Evolutionary conservation across 1,140 invertebrate genomes (phyloP).

Genomic region (Bombus affinis): DNA sequence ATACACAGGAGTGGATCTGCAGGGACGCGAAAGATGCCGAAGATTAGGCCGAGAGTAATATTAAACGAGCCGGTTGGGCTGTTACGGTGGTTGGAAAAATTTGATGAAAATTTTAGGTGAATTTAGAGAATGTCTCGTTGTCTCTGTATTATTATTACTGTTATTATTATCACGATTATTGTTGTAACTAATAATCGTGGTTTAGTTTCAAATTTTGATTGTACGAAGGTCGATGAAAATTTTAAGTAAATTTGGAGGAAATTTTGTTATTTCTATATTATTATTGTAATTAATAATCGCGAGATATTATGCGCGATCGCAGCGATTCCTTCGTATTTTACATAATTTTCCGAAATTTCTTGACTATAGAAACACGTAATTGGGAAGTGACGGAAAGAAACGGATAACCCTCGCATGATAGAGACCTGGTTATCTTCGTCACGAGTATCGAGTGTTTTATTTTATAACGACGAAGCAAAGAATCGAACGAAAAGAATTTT

Average conservation of each 20-base stretch:
- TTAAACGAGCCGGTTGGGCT: not conserved
- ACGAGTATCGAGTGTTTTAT: not conserved
- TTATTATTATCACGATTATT: not conserved
- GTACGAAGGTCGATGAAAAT: not conserved
- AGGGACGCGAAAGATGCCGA: not conserved
- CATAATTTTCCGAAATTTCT: too few species aligned
- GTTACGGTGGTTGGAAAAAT: not conserved
- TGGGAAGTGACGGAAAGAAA: too few species aligned
- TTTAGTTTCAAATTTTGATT: not conserved
- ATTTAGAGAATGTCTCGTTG: not conserved
- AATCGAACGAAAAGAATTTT: not conserved
- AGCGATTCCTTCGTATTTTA: too few species aligned
- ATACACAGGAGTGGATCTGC: conserved; percentile 32
- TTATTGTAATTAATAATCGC: not conserved
- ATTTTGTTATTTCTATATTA: not conserved
- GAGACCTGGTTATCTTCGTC: not conserved
- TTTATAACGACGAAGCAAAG: too few species aligned
- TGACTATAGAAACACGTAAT: too few species aligned
- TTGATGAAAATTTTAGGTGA: not conserved
- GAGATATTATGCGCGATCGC: too few species aligned
- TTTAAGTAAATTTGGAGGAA: not conserved
- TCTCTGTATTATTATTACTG: not conserved
- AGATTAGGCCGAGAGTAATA: conserved; percentile 14
- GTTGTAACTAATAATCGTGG: not conserved
- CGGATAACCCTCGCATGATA: too few species aligned